Evolutionary conservation across 2,888 invertebrate species (phyloP), one percentile per base, ranked within the genome.

Genomic region (Aethes cnicana): DNA sequence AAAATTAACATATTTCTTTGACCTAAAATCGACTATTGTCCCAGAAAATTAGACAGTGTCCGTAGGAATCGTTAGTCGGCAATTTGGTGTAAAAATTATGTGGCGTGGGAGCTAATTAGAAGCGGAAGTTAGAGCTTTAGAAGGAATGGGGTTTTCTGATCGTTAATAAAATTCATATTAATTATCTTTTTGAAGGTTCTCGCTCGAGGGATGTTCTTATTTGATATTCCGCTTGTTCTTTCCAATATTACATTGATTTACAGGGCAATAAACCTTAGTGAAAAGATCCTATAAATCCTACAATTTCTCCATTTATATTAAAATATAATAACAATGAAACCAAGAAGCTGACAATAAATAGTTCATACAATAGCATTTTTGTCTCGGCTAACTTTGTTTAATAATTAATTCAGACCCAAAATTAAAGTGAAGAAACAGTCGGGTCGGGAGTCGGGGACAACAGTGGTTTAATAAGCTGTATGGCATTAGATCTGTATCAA

Each of bases 1-100:
- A 63, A 63, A 81, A 87, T 88, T 88, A 81, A 78, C 87, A 88
- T 87, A 86, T 85, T 84, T 84, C 78, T 83, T 81, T 80, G 82
- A 87, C 81, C 80, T 75, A 66, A 73, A 77, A 72, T 73, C 69
- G 75, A 74, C 84, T 80, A 84, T 84, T 87, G 86, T 87, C 83
- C 77, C 77, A 76, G 75, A 78, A 81, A 84, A 84, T 88, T 84
- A 77, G 80, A 79, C 76, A 78, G 77, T 66, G 77, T 71, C 72
- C 76, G 74, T 74, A 74, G 66, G 72, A 79, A 80, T 80, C 74
- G 75, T 72, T 74, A 69, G 72, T 59, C 67, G 67, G 72, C 74
- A 81, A 84, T 84, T 84, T 84, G 69, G 70, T 77, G 72, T 72
- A 75, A 79, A 77, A 81, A 81, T 79, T 76, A 77, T 76, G 72